Conservation (phyloP, 2,888 invertebrate genomes). For the Caradrina clavipalpis region DNA sequence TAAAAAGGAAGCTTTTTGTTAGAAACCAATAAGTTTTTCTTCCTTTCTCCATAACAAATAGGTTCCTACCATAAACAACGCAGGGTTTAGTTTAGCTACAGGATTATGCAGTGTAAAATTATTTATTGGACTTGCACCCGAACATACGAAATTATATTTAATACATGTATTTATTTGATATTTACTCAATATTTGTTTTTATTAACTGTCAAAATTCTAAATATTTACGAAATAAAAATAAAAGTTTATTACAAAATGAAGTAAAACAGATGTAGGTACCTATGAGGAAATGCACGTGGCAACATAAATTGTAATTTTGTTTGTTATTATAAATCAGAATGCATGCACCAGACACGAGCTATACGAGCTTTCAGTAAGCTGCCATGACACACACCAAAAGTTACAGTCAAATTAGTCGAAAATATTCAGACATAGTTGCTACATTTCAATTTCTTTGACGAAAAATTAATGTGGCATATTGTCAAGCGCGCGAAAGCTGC, state of each 20-base stretch:
- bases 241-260: conserved; percentile 35
- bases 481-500: too few species aligned
- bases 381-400: conserved; percentile 9
- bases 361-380: conserved; percentile 21
- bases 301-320: conserved; percentile 52
- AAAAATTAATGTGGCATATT: too few species aligned
- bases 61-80: too few species aligned
- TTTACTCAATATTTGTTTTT: background rate
- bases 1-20: too few species aligned
- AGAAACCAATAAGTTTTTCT: too few species aligned
- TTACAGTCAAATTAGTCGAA: conserved; percentile 20
- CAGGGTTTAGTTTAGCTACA: too few species aligned
- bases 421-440: background rate
- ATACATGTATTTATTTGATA: conserved; percentile 2
- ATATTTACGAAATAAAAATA: conserved; percentile 33
- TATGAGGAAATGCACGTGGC: conserved; percentile 52
- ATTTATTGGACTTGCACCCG: conserved; percentile 1
- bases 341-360: conserved; percentile 30
- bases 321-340: conserved; percentile 41
- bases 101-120: background rate
- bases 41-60: too few species aligned
- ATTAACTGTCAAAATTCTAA: conserved; percentile 7
- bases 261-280: conserved; percentile 50
- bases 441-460: background rate
- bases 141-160: background rate